Conservation (phyloP, 2,113 vertebrate species). For the Istiophorus platypterus region DNA sequence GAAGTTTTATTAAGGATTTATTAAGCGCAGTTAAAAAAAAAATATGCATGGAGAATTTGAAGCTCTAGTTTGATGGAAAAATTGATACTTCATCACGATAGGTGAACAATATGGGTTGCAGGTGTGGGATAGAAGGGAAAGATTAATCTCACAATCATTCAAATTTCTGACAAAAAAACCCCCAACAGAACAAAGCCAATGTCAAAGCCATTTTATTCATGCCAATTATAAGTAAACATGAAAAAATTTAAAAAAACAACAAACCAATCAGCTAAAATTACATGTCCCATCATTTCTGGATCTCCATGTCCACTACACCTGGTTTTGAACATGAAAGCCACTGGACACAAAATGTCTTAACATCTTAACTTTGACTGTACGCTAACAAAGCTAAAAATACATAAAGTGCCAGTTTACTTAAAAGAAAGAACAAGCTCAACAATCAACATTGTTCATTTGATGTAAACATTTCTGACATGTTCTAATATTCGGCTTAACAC, state of each 20-base stretch:
- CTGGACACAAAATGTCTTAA: conserved; percentile 33
- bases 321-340: conserved; percentile 42
- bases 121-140: background rate
- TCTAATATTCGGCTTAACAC: conserved; percentile 55
- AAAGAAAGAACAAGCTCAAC: conserved; percentile 39
- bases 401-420: conserved; percentile 40
- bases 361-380: conserved; percentile 32
- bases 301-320: conserved; percentile 33
- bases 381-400: conserved; percentile 34
- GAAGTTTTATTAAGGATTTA: conserved; percentile 45
- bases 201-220: conserved; percentile 81
- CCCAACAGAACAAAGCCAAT: conserved; percentile 48
- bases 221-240: conserved; percentile 71
- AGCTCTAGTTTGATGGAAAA: conserved; percentile 29
- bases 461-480: conserved; percentile 56
- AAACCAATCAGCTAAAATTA: conserved; percentile 53
- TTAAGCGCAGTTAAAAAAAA: conserved; percentile 8
- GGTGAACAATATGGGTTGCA: conserved; percentile 19
- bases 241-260: too few species aligned
- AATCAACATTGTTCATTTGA: conserved; percentile 29
- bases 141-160: background rate
- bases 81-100: too few species aligned
- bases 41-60: conserved; percentile 42
- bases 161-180: conserved; percentile 16
- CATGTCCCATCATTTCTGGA: conserved; percentile 37